Evolutionary conservation across 2,888 invertebrate genomes (phyloP).

Genomic region (Tetragonula carbonaria): DNA sequence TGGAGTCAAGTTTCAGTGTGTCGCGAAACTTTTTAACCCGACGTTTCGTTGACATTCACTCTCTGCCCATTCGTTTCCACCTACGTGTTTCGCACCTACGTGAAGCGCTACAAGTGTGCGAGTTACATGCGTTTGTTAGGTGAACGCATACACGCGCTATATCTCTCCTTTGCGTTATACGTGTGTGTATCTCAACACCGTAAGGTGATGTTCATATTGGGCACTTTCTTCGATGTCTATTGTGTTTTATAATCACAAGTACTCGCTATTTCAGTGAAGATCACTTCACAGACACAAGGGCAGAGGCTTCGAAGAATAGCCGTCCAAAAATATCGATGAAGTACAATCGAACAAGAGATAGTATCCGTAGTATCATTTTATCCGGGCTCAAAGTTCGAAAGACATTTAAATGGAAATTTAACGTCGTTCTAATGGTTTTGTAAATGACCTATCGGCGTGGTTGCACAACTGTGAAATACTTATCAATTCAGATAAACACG

Average conservation of each 20-base stretch:
- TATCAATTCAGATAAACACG: constrained; percentile 23
- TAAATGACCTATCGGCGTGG: constrained; percentile 1
- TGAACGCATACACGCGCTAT: constrained; percentile 27
- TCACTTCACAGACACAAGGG: not conserved
- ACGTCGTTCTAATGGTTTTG: constrained; percentile 12
- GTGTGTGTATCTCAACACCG: constrained; percentile 27
- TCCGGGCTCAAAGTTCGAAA: not conserved
- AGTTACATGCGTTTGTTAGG: constrained; percentile 36
- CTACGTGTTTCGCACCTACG: constrained; percentile 66
- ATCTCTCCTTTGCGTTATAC: constrained; percentile 28
- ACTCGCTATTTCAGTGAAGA: not conserved
- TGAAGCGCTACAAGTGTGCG: constrained; percentile 50
- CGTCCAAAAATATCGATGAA: not conserved
- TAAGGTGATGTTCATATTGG: constrained; percentile 55
- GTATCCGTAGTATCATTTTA: not conserved
- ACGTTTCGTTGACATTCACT: constrained; percentile 72
- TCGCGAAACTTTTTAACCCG: constrained; percentile 63
- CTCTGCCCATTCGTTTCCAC: constrained; percentile 64
- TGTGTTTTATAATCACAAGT: constrained; percentile 7
- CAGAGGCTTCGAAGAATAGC: not conserved
- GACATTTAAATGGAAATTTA: constrained; percentile 2
- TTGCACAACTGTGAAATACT: constrained; percentile 25
- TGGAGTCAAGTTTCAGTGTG: constrained; percentile 64
- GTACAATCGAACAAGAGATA: not conserved
- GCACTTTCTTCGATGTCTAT: constrained; percentile 9